Evolutionary conservation across 53 echinoderm and acorn worm species (phyloP).

Genomic region (Holothuria scabra): DNA sequence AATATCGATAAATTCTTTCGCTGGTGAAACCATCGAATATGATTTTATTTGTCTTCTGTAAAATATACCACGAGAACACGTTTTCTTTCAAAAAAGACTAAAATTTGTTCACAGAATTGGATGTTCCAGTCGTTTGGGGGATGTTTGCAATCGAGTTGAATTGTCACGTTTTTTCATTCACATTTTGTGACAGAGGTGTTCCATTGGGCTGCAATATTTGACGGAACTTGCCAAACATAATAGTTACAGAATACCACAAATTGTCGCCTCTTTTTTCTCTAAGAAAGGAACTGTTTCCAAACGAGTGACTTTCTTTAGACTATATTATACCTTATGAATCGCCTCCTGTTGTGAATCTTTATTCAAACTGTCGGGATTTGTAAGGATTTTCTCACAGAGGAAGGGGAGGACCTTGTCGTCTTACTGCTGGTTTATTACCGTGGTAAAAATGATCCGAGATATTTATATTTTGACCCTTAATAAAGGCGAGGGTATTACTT

Average conservation of each 20-base stretch:
- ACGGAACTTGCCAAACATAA: conserved; percentile 17
- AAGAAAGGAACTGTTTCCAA: conserved; percentile 10
- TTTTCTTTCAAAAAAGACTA: too few species aligned
- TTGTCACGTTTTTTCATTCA: background rate
- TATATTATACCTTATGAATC: background rate
- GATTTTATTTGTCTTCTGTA: too few species aligned
- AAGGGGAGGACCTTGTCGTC: conserved; percentile 27
- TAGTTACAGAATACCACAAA: background rate
- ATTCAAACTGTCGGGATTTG: conserved; percentile 3
- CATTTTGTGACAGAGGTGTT: conserved; percentile 11
- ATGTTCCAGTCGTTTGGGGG: background rate
- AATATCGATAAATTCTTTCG: too few species aligned
- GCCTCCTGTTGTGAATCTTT: background rate
- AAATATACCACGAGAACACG: too few species aligned
- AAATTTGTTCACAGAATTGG: too few species aligned
- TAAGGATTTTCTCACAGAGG: conserved; percentile 28
- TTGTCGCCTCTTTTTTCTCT: conserved; percentile 4
- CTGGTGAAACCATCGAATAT: too few species aligned
- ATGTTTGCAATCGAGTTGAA: background rate
- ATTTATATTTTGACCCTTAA: too few species aligned
- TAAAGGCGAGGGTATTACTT: too few species aligned
- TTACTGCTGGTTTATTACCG: too few species aligned
- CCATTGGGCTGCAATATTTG: conserved; percentile 5
- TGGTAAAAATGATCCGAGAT: too few species aligned
- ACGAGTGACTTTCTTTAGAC: conserved; percentile 3